Conservation (phyloP, 2,888 invertebrate species). For the Lumbricus terrestris region DNA sequence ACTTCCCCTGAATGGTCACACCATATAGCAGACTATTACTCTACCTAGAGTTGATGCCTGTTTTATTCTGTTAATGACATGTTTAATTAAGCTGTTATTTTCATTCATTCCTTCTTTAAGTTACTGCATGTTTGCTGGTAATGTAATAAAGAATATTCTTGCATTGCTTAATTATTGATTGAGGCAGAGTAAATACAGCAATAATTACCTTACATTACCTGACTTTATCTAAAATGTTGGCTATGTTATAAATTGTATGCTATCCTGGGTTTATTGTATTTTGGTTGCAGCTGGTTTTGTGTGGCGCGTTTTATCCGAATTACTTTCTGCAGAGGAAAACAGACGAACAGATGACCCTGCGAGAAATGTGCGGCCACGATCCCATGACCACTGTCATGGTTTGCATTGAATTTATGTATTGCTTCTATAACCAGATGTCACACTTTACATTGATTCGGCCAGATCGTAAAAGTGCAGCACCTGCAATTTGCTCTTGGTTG, state of each 20-base stretch:
- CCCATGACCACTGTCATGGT: constrained; percentile 75
- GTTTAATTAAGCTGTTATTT: too few species aligned
- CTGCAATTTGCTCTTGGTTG: background rate
- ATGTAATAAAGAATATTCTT: too few species aligned
- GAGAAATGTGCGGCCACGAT: constrained; percentile 71
- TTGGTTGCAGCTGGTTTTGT: constrained; percentile 68
- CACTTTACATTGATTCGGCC: background rate
- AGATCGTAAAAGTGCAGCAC: background rate
- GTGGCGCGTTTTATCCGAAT: constrained; percentile 90
- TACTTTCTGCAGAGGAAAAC: constrained; percentile 72
- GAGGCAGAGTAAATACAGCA: background rate
- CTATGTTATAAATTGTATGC: too few species aligned
- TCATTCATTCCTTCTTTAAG: too few species aligned
- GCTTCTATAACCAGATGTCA: background rate
- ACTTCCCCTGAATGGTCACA: too few species aligned
- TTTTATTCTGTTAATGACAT: too few species aligned
- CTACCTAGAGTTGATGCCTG: too few species aligned
- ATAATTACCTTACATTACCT: background rate
- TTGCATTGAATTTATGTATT: constrained; percentile 31
- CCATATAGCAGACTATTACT: too few species aligned
- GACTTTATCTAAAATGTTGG: background rate
- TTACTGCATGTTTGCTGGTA: too few species aligned
- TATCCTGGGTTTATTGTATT: too few species aligned
- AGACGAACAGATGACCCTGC: constrained; percentile 70
- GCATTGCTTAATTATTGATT: too few species aligned